phyloP scores from a whole-genome alignment of 2,888 invertebrate genomes.

The Branchellion lobata region DNA sequence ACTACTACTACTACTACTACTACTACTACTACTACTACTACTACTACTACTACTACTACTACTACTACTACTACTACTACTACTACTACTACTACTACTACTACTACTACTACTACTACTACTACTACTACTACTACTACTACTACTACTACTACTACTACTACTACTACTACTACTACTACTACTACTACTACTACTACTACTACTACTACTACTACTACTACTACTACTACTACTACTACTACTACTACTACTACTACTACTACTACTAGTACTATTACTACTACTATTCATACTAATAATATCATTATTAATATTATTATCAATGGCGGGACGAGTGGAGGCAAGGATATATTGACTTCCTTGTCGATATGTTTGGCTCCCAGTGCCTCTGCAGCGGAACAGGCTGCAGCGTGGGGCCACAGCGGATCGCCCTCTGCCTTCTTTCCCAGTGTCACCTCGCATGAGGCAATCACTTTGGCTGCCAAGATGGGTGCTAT shows the following conservation, averaged over 20 bases:
- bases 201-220: not conserved
- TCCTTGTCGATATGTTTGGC: conserved; percentile 61
- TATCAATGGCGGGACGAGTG: too few relatives aligned
- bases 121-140: not conserved
- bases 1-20: too few relatives aligned
- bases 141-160: conserved; percentile 5
- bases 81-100: not conserved
- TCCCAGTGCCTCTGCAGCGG: conserved; percentile 64
- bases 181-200: not conserved
- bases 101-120: conserved; percentile 10
- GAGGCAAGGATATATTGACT: conserved; percentile 59
- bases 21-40: too few relatives aligned
- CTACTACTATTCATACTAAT: too few relatives aligned
- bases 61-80: not conserved
- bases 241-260: not conserved
- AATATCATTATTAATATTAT: conserved; percentile 56
- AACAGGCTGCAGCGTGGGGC: conserved; percentile 65
- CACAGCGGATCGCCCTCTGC: conserved; percentile 57
- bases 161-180: conserved; percentile 18
- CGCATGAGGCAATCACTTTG: conserved; percentile 60
- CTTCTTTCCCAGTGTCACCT: conserved; percentile 61
- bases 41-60: too few relatives aligned
- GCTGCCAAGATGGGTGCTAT: conserved; percentile 66
- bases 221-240: conserved; percentile 6
- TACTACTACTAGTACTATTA: not conserved